Base-by-base conservation (phyloP, 2,888 invertebrate genomes). In the Liodrosophila aerea region DNA sequence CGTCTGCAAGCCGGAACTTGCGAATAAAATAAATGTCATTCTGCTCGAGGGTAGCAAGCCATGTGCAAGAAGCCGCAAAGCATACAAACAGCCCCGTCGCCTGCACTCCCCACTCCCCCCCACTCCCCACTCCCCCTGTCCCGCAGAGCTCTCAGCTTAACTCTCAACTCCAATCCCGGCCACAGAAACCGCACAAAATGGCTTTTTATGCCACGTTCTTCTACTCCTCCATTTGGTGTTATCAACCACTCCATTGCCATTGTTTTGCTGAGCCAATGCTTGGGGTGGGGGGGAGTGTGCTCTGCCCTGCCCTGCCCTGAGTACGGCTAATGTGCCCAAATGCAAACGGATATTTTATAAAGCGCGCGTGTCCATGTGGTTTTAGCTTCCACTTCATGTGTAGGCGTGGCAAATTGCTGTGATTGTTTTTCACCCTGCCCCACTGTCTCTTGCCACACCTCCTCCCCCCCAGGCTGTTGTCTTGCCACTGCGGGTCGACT, bases 11-110 rank as follows among this genome's bases (percentile, higher is more conserved):
- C 76, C 78, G 78, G 78, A 78, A 83, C 80, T 83, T 72, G 72
- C 64, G 82, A 81, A 84, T 81, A 84, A 81, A 81, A 81, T 84
- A 84, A 81, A 81, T 81, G 80, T 80, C 78, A 78, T 78, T 66
- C 49, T n/a, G 2, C 12, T 18, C 46, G 4, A 11, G 4, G 34
- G 51, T 40, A 40, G 33, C 27, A 15, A 15, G 5, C 22, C 22
- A 22, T 2, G 3, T 5, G 22, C 22, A 22, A 22, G 22, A 51
- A 34, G 22, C 36, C 46, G 11, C 11, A 31, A 18, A 45, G 16
- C 45, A 18, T 36, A 46, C 47, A 18, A 34, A 40, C 36, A 47
- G 31, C 40, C 44, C 37, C 40, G n/a, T n/a, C 30, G n/a, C 5
- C 22, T 4, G 3, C 2, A 22, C 22, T 22, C 22, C 5, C 22